Evolutionary conservation across 2,113 vertebrate species (phyloP).

Genomic region (Aix galericulata): DNA sequence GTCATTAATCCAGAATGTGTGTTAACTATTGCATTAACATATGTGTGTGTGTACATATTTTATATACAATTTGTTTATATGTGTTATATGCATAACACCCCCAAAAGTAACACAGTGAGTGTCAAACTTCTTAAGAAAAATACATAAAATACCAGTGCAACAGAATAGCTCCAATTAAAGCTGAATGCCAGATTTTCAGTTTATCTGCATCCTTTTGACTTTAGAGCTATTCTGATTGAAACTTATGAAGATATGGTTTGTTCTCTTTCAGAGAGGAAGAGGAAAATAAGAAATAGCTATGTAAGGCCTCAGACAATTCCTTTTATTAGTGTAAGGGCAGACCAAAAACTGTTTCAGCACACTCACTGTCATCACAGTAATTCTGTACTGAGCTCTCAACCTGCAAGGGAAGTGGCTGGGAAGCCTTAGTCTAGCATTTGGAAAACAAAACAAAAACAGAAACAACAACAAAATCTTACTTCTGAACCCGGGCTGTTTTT

Average conservation of each 20-base stretch:
- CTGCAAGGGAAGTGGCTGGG: neutral
- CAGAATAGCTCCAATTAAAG: neutral
- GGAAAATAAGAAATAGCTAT: neutral
- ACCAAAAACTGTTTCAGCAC: neutral
- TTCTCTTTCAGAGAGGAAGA: neutral
- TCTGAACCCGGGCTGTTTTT: neutral
- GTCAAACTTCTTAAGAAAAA: neutral
- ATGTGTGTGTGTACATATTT: neutral
- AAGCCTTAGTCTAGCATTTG: neutral
- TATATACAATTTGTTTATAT: neutral
- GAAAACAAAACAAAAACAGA: neutral
- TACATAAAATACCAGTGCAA: neutral
- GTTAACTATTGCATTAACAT: neutral
- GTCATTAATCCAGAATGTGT: neutral
- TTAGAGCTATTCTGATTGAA: neutral
- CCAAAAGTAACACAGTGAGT: neutral
- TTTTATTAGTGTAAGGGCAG: neutral
- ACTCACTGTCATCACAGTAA: neutral
- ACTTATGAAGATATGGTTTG: rapidly evolving
- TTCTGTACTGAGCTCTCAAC: neutral
- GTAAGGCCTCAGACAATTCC: neutral
- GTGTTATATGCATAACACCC: neutral
- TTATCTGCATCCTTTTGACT: neutral
- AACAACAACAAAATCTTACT: neutral
- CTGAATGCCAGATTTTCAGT: neutral